phyloP scores from a whole-genome alignment of 1,140 invertebrate species.

The Himalopsyche phryganea region DNA sequence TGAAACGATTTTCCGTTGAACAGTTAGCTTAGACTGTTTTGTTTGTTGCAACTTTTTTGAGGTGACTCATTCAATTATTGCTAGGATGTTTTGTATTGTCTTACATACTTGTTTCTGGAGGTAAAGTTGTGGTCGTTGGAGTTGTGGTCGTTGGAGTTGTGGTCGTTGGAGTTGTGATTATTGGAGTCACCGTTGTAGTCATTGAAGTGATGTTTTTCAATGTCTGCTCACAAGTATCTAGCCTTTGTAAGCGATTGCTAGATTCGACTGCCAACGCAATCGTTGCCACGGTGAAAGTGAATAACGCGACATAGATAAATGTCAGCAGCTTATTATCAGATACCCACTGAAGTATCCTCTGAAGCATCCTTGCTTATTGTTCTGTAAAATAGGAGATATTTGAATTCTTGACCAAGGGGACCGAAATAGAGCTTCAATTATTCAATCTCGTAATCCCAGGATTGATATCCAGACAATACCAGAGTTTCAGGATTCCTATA shows the following conservation, averaged over 20 bases:
- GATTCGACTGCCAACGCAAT: slow-evolving; percentile 45
- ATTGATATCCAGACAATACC: background rate
- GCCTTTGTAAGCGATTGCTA: slow-evolving; percentile 36
- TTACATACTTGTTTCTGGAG: too few relatives aligned
- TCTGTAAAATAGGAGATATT: too few relatives aligned
- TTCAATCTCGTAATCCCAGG: too few relatives aligned
- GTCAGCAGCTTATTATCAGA: slow-evolving; percentile 37
- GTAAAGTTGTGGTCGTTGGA: background rate
- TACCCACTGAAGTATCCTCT: slow-evolving; percentile 36
- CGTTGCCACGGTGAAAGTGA: slow-evolving; percentile 47
- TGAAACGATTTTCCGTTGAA: too few relatives aligned
- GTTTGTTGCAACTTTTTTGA: too few relatives aligned
- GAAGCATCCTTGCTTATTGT: slow-evolving; percentile 10
- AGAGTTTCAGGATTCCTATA: background rate
- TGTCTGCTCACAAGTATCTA: slow-evolving; percentile 28
- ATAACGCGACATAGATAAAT: slow-evolving; percentile 34
- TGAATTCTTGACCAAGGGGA: too few relatives aligned
- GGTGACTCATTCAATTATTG: too few relatives aligned
- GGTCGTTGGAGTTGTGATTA: background rate
- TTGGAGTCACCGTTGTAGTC: background rate
- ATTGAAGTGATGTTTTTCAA: background rate
- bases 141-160: too few relatives aligned
- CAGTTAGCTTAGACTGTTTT: too few relatives aligned
- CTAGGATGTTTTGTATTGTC: too few relatives aligned
- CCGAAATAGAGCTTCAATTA: background rate